These are phyloP conservation scores for Hofmannophila pseudospretella DNA, from an alignment of 2,888 invertebrate species.

Conservation along the genomic window DNA sequence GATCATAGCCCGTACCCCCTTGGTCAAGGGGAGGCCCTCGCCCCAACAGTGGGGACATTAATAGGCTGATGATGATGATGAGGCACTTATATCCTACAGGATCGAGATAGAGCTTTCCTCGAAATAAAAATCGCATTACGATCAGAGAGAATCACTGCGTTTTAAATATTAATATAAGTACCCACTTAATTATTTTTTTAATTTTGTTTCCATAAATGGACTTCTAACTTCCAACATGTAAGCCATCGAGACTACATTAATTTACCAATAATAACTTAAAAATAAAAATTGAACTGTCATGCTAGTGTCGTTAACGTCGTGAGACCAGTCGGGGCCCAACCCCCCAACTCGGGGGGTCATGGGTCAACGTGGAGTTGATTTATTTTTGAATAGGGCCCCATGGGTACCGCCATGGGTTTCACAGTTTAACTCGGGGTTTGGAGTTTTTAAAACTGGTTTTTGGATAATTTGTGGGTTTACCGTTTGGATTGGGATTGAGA, in stretches of 20 bases:
- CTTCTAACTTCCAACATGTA: too few species aligned
- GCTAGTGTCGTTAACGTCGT: conserved; percentile 19
- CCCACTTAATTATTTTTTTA: too few species aligned
- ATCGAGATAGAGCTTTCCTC: too few species aligned
- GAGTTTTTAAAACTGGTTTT: conserved; percentile 1
- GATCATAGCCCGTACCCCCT: too few species aligned
- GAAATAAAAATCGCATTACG: too few species aligned
- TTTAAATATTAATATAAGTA: too few species aligned
- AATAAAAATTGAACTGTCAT: conserved; percentile 14
- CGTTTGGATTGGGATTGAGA: neutral
- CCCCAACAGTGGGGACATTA: too few species aligned
- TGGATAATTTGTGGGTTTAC: conserved; percentile 3
- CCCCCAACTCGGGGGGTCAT: conserved; percentile 21
- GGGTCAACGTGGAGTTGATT: conserved; percentile 30
- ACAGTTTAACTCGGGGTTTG: conserved; percentile 4
- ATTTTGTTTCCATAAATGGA: too few species aligned
- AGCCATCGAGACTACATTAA: neutral
- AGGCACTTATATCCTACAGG: too few species aligned
- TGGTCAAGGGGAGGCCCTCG: too few species aligned
- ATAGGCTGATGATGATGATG: too few species aligned
- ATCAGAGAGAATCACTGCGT: too few species aligned
- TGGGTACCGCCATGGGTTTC: neutral
- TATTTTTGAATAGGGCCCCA: conserved; percentile 15
- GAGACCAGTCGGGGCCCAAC: conserved; percentile 12
- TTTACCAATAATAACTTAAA: conserved; percentile 1